These are phyloP conservation scores for Poicephalus meyeri DNA, from an alignment of 2,113 vertebrate genomes.

Conservation along the genomic window DNA sequence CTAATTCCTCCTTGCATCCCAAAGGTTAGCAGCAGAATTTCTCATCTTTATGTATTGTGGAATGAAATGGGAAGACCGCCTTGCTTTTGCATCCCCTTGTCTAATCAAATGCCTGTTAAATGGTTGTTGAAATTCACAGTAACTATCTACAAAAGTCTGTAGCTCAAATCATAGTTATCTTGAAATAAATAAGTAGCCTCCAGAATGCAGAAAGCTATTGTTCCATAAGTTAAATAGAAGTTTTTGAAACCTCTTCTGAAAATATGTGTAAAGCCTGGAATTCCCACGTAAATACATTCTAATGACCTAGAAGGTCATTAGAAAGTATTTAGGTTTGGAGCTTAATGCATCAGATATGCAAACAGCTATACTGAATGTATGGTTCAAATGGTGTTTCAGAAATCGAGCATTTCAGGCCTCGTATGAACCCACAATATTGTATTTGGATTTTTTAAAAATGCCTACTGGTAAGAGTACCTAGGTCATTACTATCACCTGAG, in stretches of 20 bases:
- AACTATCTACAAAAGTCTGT: not conserved
- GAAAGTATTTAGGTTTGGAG: not conserved
- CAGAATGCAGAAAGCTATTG: not conserved
- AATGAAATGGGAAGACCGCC: not conserved
- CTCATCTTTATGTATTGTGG: not conserved
- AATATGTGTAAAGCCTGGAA: not conserved
- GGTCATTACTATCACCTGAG: not conserved
- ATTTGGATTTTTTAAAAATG: not conserved
- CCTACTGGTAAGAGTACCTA: not conserved
- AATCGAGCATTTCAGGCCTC: not conserved
- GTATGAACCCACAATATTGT: not conserved
- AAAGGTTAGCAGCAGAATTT: not conserved
- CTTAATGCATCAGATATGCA: not conserved
- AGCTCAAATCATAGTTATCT: not conserved
- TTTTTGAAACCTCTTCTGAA: not conserved
- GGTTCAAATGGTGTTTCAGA: not conserved
- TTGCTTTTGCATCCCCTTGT: not conserved
- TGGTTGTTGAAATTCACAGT: not conserved
- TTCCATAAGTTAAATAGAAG: not conserved
- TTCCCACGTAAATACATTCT: not conserved
- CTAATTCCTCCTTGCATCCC: not conserved
- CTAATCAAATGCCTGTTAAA: not conserved
- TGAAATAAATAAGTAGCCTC: not conserved
- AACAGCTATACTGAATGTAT: not conserved
- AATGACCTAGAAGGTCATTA: not conserved